Percentiles rank a stretch among this genome's conserved stretches.
phyloP scores from a whole-genome alignment of 2,113 vertebrate species.

The Heptranchias perlo region DNA sequence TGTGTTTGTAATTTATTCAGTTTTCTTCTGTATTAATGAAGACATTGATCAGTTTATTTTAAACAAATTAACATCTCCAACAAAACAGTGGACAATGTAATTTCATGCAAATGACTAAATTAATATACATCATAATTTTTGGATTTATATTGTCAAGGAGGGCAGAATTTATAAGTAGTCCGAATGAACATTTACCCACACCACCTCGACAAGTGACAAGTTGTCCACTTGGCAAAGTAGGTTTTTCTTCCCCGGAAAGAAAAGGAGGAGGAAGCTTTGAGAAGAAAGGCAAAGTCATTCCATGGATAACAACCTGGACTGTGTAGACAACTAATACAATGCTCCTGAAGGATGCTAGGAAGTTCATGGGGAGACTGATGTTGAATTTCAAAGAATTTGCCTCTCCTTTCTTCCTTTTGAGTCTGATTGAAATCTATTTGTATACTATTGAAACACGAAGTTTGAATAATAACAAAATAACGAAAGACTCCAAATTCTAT shows the following conservation, averaged over 20 bases:
- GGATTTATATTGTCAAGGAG: not conserved
- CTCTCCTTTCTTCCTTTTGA: not conserved
- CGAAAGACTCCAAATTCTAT: not conserved
- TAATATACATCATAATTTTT: not conserved
- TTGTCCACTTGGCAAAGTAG: not conserved
- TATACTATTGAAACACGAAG: not conserved
- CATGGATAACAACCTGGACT: not conserved
- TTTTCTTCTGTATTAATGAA: not conserved
- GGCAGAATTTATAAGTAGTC: not conserved
- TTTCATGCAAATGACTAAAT: not conserved
- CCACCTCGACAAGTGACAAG: not conserved
- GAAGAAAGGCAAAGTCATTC: not conserved
- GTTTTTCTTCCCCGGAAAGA: not conserved
- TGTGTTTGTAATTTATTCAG: not conserved
- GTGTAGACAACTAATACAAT: not conserved
- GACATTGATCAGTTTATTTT: not conserved
- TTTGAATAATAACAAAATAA: not conserved
- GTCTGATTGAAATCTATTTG: not conserved
- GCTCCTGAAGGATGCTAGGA: not conserved
- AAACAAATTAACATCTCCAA: not conserved
- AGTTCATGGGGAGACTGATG: not conserved
- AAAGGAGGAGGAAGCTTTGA: not conserved
- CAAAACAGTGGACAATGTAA: not conserved
- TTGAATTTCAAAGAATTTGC: not conserved
- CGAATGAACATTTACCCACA: not conserved